These are phyloP conservation scores for Euproctis similis DNA, from an alignment of 2,888 invertebrate species.

Conservation along the genomic window DNA sequence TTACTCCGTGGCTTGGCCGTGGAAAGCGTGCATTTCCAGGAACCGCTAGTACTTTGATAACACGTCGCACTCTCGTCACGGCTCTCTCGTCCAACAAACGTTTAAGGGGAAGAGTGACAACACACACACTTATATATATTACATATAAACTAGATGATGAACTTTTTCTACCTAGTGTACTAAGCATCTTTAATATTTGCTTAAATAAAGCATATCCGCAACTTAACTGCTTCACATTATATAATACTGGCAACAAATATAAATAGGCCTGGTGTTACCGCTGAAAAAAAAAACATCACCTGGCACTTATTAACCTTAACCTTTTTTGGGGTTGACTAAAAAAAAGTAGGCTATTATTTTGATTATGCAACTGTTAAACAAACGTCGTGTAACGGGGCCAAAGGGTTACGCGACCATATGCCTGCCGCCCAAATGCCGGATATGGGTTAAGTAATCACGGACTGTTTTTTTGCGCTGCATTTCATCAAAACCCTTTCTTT, in stretches of 20 bases:
- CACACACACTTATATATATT: no score
- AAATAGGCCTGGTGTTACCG: conserved; percentile 13
- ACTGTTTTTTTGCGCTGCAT: conserved; percentile 53
- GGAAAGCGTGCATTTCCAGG: conserved; percentile 70
- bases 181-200: no score
- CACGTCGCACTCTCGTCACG: conserved; percentile 27
- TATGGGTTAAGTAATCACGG: conserved; percentile 73
- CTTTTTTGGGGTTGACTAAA: conserved; percentile 31
- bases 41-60: conserved; percentile 39
- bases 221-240: not conserved
- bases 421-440: conserved; percentile 50
- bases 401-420: conserved; percentile 72
- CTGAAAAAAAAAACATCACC: conserved; percentile 40
- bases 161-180: no score
- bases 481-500: conserved; percentile 58
- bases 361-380: conserved; percentile 62
- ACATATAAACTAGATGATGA: no score
- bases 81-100: conserved; percentile 40
- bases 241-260: conserved; percentile 10
- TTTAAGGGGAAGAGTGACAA: conserved; percentile 65
- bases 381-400: conserved; percentile 66
- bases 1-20: conserved; percentile 39
- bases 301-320: conserved; percentile 42
- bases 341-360: conserved; percentile 50
- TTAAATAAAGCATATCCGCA: no score